phyloP scores from a whole-genome alignment of 2,888 invertebrate genomes.

The Philereme vetulata region DNA sequence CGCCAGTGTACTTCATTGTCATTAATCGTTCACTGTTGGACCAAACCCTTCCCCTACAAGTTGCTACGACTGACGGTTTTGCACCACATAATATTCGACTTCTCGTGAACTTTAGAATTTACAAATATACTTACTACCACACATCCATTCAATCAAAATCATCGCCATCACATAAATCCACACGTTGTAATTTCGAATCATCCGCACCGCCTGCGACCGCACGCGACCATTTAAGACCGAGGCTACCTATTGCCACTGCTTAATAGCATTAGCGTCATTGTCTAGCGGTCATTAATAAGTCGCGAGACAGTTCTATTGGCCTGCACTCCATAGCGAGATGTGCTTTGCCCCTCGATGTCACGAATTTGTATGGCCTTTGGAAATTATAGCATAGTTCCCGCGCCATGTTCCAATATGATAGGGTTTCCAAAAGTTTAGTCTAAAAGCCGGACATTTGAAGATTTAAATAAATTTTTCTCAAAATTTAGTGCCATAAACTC shows the following conservation, averaged over 20 bases:
- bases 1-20: too few relatives aligned
- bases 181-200: constrained; percentile 37
- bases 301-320: constrained; percentile 74
- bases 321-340: constrained; percentile 64
- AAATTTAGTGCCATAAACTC: too few relatives aligned
- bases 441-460: too few relatives aligned
- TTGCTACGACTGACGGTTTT: too few relatives aligned
- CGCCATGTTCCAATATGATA: constrained; percentile 44
- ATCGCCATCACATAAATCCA: constrained; percentile 3
- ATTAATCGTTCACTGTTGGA: too few relatives aligned
- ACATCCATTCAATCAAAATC: too few relatives aligned
- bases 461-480: too few relatives aligned
- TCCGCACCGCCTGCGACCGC: constrained; percentile 25
- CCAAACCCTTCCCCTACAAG: too few relatives aligned
- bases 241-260: constrained; percentile 64
- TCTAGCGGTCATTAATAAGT: constrained; percentile 76
- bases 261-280: constrained; percentile 80
- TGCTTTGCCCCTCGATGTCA: constrained; percentile 62
- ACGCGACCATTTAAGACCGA: constrained; percentile 58
- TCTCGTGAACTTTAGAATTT: too few relatives aligned
- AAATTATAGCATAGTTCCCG: constrained; percentile 46
- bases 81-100: too few relatives aligned
- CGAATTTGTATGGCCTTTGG: constrained; percentile 66
- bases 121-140: too few relatives aligned
- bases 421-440: too few relatives aligned